phyloP scores from a whole-genome alignment of 2,113 vertebrate genomes.

The Pao palembangensis region DNA sequence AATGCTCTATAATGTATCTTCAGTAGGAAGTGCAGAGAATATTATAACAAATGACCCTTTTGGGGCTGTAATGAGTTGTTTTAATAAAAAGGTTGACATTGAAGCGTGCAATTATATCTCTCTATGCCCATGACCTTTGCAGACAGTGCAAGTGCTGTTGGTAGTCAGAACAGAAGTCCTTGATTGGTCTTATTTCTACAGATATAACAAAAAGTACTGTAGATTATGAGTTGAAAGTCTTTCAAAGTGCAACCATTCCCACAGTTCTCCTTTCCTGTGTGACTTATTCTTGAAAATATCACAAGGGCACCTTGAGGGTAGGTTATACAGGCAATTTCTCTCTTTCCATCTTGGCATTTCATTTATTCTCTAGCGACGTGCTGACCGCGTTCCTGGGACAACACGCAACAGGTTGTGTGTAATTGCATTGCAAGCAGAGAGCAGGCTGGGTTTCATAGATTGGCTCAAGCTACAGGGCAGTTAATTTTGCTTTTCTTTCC shows the following conservation, averaged over 20 bases:
- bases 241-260: constrained; percentile 5
- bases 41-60: constrained; percentile 40
- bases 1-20: constrained; percentile 11
- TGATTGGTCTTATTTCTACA: constrained; percentile 43
- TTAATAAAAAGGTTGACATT: constrained; percentile 50
- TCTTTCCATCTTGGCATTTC: constrained; percentile 72
- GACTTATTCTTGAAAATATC: constrained; percentile 65
- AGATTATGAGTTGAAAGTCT: constrained; percentile 42
- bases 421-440: constrained; percentile 69
- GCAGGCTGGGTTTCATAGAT: constrained; percentile 61
- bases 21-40: constrained; percentile 6
- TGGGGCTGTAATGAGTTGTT: constrained; percentile 52
- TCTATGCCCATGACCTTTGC: constrained; percentile 56
- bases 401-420: constrained; percentile 78
- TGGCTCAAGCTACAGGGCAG: constrained; percentile 48
- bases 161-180: constrained; percentile 6
- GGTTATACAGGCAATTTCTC: constrained; percentile 75
- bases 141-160: constrained; percentile 1
- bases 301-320: constrained; percentile 76
- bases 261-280: constrained; percentile 46
- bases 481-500: constrained; percentile 35
- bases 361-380: constrained; percentile 75
- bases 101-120: constrained; percentile 56
- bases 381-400: constrained; percentile 68
- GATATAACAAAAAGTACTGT: constrained; percentile 20